Base-by-base conservation (phyloP, 2,797 vertebrate species). In the Passerculus sandwichensis region DNA sequence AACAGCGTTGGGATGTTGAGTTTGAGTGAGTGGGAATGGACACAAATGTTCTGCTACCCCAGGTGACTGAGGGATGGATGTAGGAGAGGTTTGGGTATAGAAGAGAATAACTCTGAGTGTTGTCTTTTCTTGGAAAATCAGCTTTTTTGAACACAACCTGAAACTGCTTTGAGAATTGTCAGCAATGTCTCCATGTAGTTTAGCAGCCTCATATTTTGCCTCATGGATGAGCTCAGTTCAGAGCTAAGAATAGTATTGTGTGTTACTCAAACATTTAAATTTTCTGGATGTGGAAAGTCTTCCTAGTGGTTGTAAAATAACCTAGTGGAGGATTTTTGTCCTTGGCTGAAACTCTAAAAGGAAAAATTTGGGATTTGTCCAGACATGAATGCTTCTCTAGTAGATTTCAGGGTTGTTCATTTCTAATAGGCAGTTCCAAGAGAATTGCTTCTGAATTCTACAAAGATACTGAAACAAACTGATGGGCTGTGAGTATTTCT, bases 241-340 rank as follows among this genome's bases (percentile, higher is more conserved):
- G 77, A 85, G 29, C 29, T 56, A 34, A 56, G 53, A 51, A 36
- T 9, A 47, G 34, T 53, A 18, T 29, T 67, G 45, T 67, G 26
- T 88, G 53, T 84, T 88, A 47, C 32, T 91, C 48, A 53, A 80
- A 84, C 53, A 18, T 32, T 32, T 30, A 23, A 19, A n/a, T 84
- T 73, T 93, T 82, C 67, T 87, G 56, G 14, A 71, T 86, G 5
- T 66, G 48, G 71, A 40, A 94, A 79, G 27, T 32, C 93, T 90
- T 80, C 29, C 26, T 73, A 62, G 57, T 69, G 66, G 36, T 38
- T 90, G 57, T 78, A 64, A 86, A 85, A 59, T n/a, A 85, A 26
- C 53, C 23, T 45, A 4, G n/a, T 76, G 62, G 42, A 67, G 67
- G 11, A 42, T 83, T 88, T 91, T 82, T 75, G 59, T 90, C 36